Evolutionary conservation across 2,888 invertebrate genomes (phyloP), one percentile per base, ranked within the genome.

Genomic region (Lasioglossum calceatum): DNA sequence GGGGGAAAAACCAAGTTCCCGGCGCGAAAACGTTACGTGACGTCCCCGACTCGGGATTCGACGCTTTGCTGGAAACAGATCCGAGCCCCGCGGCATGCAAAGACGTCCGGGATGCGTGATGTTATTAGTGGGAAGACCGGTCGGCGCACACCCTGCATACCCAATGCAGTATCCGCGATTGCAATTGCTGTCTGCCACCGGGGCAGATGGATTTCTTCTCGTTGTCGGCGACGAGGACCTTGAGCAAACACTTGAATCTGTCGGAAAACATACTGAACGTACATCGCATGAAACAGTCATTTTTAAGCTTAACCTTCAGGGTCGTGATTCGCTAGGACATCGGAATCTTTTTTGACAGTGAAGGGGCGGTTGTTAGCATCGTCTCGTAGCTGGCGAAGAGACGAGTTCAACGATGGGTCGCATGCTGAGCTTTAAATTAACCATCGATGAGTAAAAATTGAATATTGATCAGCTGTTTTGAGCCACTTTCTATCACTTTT

Each of bases 51-150:
- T 16, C 71, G 0, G 58, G 74, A 77, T 78, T 88, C 44, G 77
- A 54, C 42, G 61, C 78, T 71, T 77, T 71, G n/a, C 27, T 27
- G n/a, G 14, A 44, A 78, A n/a, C 42, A 14, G 73, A 39, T 74
- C 32, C 74, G 64, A 70, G 47, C 71, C 80, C 36, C 27, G 44
- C 81, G 84, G 75, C 79, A 87, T 81, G 89, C 87, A 90, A 89
- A 90, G 88, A 87, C 89, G 83, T 82, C 77, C 75, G 81, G 85
- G 88, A 87, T 89, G 88, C 90, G 90, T 90, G 92, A 93, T 92
- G 92, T 93, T 92, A 92, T 92, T 93, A 93, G 92, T 89, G 91
- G 86, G 84, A 87, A 83, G 91, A 90, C 87, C 91, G 87, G 78
- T 82, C 86, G 85, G 79, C 77, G 91, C 92, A 91, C 89, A 87